These are phyloP conservation scores for Parapsyche elsis DNA, from an alignment of 1,140 invertebrate species.

Conservation along the genomic window DNA sequence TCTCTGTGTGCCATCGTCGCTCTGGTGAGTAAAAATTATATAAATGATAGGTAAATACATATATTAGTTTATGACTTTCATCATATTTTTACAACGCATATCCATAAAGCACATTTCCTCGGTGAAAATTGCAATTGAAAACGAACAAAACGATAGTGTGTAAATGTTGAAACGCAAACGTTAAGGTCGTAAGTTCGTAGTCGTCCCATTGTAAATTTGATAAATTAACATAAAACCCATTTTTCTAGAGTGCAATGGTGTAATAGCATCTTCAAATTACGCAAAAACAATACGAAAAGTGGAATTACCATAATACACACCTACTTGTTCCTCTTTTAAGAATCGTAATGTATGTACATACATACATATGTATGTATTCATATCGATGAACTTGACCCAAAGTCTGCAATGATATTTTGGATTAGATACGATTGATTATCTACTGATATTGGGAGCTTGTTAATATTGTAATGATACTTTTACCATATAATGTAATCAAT, in stretches of 20 bases:
- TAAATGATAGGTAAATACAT: too few species aligned
- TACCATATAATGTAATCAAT: neutral
- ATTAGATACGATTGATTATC: too few species aligned
- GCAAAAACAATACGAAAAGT: neutral
- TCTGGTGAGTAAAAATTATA: constrained; percentile 17
- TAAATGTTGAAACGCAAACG: neutral
- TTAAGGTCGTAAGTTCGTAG: neutral
- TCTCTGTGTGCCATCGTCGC: constrained; percentile 20
- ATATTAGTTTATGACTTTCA: neutral
- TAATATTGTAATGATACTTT: neutral
- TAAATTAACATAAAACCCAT: constrained; percentile 13
- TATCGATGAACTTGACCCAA: too few species aligned
- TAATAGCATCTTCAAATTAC: neutral
- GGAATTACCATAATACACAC: neutral
- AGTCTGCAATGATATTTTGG: too few species aligned
- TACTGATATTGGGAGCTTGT: too few species aligned
- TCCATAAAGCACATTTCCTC: too few species aligned
- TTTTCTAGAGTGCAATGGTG: neutral
- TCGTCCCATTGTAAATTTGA: constrained; percentile 1
- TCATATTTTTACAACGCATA: neutral
- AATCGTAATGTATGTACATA: too few species aligned
- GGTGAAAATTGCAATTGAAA: constrained; percentile 9
- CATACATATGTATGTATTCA: too few species aligned
- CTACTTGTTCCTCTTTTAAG: neutral
- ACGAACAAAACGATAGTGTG: neutral